These are phyloP conservation scores for Cotesia typhae DNA, from an alignment of 1,140 invertebrate species.

Conservation along the genomic window DNA sequence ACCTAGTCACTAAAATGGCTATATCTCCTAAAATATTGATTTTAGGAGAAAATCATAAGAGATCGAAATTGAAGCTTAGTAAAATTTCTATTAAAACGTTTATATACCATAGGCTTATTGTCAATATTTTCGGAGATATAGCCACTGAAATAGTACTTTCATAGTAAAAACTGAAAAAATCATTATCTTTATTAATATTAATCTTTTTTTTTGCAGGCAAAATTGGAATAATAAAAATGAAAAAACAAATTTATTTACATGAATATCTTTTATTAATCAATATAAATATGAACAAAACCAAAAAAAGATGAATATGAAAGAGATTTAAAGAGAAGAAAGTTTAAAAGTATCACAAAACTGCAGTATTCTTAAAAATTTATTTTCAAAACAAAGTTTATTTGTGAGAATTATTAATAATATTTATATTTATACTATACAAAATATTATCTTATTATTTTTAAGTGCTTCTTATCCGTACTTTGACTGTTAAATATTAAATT, in stretches of 20 bases:
- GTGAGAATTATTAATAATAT: too few relatives aligned
- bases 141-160: too few relatives aligned
- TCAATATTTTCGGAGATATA: too few relatives aligned
- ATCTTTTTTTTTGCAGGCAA: too few relatives aligned
- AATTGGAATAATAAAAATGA: constrained; percentile 13
- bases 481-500: constrained; percentile 33
- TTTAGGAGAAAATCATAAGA: too few relatives aligned
- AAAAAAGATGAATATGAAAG: constrained; percentile 41
- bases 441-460: constrained; percentile 26
- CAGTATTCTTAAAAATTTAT: constrained; percentile 41
- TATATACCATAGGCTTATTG: too few relatives aligned
- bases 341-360: constrained; percentile 62
- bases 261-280: constrained; percentile 35
- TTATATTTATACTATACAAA: constrained; percentile 11
- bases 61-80: too few relatives aligned
- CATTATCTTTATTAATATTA: too few relatives aligned
- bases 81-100: too few relatives aligned
- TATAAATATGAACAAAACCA: constrained; percentile 31
- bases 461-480: neutral
- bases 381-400: constrained; percentile 25
- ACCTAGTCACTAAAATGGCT: too few relatives aligned
- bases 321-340: constrained; percentile 29
- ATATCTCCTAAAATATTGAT: too few relatives aligned
- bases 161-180: too few relatives aligned
- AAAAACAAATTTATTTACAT: constrained; percentile 24